Evolutionary conservation across 2,797 vertebrate species (phyloP).

Genomic region (Pantherophis vulpinus): DNA sequence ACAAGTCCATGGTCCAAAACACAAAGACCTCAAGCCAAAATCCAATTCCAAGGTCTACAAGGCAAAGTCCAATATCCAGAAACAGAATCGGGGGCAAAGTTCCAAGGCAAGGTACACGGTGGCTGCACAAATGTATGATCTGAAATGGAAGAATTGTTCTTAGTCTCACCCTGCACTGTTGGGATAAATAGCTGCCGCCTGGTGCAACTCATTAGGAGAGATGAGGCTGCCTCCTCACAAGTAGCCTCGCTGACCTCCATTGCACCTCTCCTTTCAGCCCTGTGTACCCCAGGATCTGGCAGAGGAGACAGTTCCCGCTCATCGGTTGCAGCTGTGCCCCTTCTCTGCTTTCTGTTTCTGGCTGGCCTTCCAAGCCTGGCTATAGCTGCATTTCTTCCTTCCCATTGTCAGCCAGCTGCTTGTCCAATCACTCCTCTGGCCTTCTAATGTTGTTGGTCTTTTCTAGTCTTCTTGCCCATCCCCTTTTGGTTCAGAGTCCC

Average conservation of each 20-base stretch:
- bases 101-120: neutral
- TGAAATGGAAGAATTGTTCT: neutral
- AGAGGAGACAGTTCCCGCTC: neutral
- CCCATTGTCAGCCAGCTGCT: neutral
- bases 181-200: neutral
- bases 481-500: neutral
- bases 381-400: neutral
- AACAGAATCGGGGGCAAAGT: neutral
- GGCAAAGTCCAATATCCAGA: neutral
- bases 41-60: neutral
- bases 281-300: neutral
- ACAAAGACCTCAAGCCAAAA: neutral
- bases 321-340: neutral
- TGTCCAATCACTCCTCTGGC: neutral
- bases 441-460: neutral
- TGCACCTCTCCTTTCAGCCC: neutral
- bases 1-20: neutral
- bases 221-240: neutral
- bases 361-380: neutral
- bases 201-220: neutral
- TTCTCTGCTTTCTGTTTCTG: neutral
- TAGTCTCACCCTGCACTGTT: accelerated
- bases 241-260: neutral
- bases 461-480: neutral
- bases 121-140: neutral